Base-by-base conservation (phyloP, 2,113 vertebrate species). In the Lampris incognitus region DNA sequence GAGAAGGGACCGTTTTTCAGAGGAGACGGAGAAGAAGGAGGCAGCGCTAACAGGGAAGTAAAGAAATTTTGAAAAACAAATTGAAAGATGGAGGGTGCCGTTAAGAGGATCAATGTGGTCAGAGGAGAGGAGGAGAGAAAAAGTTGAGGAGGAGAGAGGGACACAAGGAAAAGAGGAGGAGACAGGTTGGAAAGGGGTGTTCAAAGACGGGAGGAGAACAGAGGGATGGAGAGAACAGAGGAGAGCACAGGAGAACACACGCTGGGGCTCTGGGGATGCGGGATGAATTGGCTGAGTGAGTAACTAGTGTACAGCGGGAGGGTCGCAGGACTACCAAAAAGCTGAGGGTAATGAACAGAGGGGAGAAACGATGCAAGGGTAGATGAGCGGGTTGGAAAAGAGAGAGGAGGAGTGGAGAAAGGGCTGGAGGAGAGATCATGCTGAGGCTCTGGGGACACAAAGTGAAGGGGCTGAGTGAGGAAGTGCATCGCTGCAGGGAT, bases 271-370 rank as follows among this genome's bases (percentile, higher is more conserved):
- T 36, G 1, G 82, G 87, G 87, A 64, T 66, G 74, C 54, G 76
- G 41, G 81, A 69, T 79, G 82, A 89, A 88, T 86, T 79, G 87
- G 86, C 90, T 90, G 86, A 88, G 79, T 79, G 79, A 86, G 72
- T 85, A 89, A 86, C 81, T 86, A 82, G 74, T 71, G 60, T 87
- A 77, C 76, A 81, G 72, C 59, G 65, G 24, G 37, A 76, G 54
- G 13, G 62, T 24, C 24, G 24, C 24, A 24, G 24, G 40, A 50
- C 11, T n/a, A 9, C 37, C 13, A 10, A 52, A 52, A 40, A 9
- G 24, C 7, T 6, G 37, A 50, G 36, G 36, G 63, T 10, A 24
- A n/a, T 3, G 39, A 72, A 51, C 48, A 69, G 59, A 6, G 60
- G 60, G 66, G 49, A 50, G 50, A 78, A 70, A 40, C 66, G 49